Evolutionary conservation across 2,113 vertebrate species (phyloP).

Genomic region (Polypterus senegalus): DNA sequence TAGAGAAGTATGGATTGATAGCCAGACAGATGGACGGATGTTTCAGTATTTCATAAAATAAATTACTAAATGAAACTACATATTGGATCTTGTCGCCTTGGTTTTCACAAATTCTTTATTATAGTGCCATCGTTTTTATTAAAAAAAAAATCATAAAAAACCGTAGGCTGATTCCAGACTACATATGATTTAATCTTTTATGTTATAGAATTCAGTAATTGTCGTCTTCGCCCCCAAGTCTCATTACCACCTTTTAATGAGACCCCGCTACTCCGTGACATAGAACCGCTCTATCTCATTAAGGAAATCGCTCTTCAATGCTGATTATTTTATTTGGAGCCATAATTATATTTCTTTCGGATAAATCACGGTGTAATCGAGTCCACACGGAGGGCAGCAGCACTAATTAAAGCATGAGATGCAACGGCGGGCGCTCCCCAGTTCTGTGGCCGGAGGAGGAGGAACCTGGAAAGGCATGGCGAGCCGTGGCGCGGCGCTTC

Average conservation of each 20-base stretch:
- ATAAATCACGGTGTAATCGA: slow-evolving; percentile 98
- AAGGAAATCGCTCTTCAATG: slow-evolving; percentile 99
- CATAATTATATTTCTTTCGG: slow-evolving; percentile 99
- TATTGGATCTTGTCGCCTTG: no score
- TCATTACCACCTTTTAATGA: slow-evolving; percentile 92
- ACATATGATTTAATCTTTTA: slow-evolving; percentile 51
- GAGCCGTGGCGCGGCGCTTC: slow-evolving; percentile 20
- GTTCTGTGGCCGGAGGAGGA: slow-evolving; percentile 33
- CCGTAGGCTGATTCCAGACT: slow-evolving; percentile 44
- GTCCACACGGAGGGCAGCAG: slow-evolving; percentile 88
- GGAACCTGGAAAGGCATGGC: slow-evolving; percentile 23
- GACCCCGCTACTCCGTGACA: slow-evolving; percentile 93
- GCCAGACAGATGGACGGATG: no score
- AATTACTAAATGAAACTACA: no score
- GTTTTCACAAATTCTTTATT: no score
- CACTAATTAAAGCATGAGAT: slow-evolving; percentile 90
- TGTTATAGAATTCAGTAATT: slow-evolving; percentile 58
- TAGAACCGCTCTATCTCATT: slow-evolving; percentile 92
- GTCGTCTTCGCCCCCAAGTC: slow-evolving; percentile 77
- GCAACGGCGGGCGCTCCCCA: slow-evolving; percentile 53
- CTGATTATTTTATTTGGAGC: slow-evolving; percentile 99
- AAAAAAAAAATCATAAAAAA: no score
- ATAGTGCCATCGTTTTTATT: no score
- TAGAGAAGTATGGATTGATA: no score
- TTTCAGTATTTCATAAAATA: no score